Evolutionary conservation across 2,113 vertebrate genomes (phyloP), one percentile per base, ranked within the genome.

Genomic region (Anseranas semipalmata): DNA sequence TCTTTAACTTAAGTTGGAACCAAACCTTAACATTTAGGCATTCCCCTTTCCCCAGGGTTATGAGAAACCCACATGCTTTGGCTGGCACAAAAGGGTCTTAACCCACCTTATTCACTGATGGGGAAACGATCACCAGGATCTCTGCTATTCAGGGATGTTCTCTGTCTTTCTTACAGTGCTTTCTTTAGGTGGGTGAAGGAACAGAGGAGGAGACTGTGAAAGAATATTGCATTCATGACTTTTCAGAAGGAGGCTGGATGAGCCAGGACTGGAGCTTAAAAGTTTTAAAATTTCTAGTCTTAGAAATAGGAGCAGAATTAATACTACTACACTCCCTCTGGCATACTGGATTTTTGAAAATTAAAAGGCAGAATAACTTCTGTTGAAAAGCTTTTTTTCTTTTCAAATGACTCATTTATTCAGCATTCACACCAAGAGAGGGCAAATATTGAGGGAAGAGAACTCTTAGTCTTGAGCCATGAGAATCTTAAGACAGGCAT

Each of bases 361-460:
- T 94, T 95, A 78, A 90, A 72, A 70, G 71, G 73, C 58, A 28
- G 67, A 71, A 87, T 85, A 37, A 78, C 94, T 97, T 96, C 85
- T 63, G 45, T 95, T 92, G 84, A 96, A 97, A 97, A 87, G 45
- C 72, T 66, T 87, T 93, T 35, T 89, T 94, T 78, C 82, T 88
- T 60, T 59, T 82, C 84, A 92, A 10, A 89, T 96, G 81, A 59
- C 81, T 95, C 63, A 19, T 78, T 90, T 91, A 95, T 94, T 97
- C 78, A 85, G 35, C 33, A 83, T 85, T 91, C 85, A 21, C 71
- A 82, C 55, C 78, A 68, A 87, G 52, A 77, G 41, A 85, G 70
- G 82, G 58, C 50, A 89, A 71, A 81, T 78, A 85, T 10, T 70
- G 78, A 87, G 22, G 41, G 28, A 70, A 55, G 32, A 72, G 55